Base-by-base conservation (phyloP, 2,888 invertebrate genomes). In the Eumerus sabulonum region DNA sequence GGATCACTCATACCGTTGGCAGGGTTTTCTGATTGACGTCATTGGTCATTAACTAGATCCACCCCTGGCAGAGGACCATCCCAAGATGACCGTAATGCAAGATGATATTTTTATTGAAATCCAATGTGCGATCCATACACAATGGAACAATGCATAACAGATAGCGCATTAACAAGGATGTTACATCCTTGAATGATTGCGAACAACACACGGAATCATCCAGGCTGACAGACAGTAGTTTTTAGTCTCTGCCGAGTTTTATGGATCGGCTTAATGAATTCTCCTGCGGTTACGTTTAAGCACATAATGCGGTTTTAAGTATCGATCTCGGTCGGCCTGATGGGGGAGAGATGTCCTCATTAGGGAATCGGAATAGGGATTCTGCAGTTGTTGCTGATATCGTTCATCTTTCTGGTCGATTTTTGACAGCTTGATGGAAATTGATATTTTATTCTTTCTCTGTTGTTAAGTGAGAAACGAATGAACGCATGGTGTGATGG, bases 361-460 rank as follows among this genome's bases (percentile, higher is more conserved):
- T 54, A 56, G 36, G 44, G 38, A 36, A 27, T 27, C 7, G 27
- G 27, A 27, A 27, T 7, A 27, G 27, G 27, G n/a, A n/a, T n/a
- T n/a, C n/a, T n/a, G n/a, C 27, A 27, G 27, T 27, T 27, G 27
- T 27, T 27, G 7, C 27, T 4, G 27, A 11, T 64, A 12, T 42
- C 56, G 14, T 38, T 63, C 56, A 50, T 63, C 56, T 57, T 57
- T 40, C 5, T 19, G 42, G 19, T 42, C 38, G 63, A 64, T 70
- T 48, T n/a, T 40, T 71, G 76, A 71, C 76, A 59, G 27, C 51
- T 67, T 59, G 59, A 27, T 1, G 42, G 67, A 60, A 66, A 66
- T 66, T 9, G 40, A 66, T 60, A 63, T 63, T 60, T 60, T 38
- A 27, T 27, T 27, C 3, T 27, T 27, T 27, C 27, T 27, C 7